A percentile compares a stretch with the other conserved stretches of the same genome.
phyloP scores from a whole-genome alignment of 2,888 invertebrate species.

The Biston betularia region DNA sequence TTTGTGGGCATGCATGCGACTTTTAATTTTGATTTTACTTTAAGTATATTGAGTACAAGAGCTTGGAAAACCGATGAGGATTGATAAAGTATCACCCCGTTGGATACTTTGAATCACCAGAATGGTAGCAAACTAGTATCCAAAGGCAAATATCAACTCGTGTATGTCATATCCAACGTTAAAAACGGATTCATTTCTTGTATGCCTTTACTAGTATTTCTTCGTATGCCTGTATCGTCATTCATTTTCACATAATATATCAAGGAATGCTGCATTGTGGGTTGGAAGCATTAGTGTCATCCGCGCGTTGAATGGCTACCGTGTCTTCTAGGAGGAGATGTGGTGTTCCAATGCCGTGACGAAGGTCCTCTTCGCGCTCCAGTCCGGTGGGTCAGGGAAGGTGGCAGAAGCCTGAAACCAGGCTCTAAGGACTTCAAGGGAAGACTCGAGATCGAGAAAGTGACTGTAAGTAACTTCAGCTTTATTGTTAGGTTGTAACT shows the following conservation, averaged over 20 bases:
- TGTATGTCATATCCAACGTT: not conserved
- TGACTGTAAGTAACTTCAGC: slow-evolving; percentile 83
- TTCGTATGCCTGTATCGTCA: not conserved
- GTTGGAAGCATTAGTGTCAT: slow-evolving; percentile 6
- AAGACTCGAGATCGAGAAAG: slow-evolving; percentile 94
- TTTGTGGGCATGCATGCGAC: too few species aligned
- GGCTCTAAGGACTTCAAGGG: slow-evolving; percentile 92
- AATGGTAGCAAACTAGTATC: too few species aligned
- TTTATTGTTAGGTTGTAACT: not conserved
- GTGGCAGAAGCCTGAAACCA: slow-evolving; percentile 90
- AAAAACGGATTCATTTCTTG: not conserved
- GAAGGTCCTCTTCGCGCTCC: slow-evolving; percentile 92
- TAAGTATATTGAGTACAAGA: too few species aligned
- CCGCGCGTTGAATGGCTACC: slow-evolving; percentile 19
- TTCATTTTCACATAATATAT: slow-evolving; percentile 11
- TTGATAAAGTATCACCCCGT: too few species aligned
- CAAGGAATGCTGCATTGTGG: slow-evolving; percentile 39
- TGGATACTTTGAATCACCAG: too few species aligned
- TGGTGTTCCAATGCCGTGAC: slow-evolving; percentile 97
- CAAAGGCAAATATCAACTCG: too few species aligned
- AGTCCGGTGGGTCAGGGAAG: slow-evolving; percentile 91
- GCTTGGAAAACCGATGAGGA: too few species aligned
- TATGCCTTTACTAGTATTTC: not conserved
- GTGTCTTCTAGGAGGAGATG: slow-evolving; percentile 91
- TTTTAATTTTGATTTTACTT: too few species aligned